Conservation (phyloP, 2,888 invertebrate species). For the Apamea anceps region DNA sequence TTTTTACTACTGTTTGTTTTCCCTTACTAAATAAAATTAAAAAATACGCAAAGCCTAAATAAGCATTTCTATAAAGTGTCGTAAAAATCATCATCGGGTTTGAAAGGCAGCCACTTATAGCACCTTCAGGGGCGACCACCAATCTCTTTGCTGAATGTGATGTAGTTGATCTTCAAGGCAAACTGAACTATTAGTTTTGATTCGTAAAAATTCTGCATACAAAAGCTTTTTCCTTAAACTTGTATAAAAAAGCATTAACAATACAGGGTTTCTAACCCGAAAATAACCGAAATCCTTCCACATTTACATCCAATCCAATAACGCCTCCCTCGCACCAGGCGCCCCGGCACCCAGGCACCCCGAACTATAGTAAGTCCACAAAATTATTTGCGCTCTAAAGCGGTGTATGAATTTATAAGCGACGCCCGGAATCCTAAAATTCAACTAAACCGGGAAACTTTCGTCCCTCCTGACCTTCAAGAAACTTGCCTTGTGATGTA, state of each 20-base stretch:
- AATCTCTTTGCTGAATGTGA: neutral
- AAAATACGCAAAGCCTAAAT: neutral
- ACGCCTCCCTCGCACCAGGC: neutral
- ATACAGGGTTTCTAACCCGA: neutral
- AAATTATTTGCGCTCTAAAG: slow-evolving; percentile 65
- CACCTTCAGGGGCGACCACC: neutral
- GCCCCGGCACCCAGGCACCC: neutral
- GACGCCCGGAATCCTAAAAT: slow-evolving; percentile 64
- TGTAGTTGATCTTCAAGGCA: neutral
- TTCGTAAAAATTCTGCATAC: neutral
- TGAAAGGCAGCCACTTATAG: neutral
- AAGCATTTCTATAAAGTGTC: neutral
- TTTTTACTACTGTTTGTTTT: neutral
- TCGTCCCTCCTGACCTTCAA: slow-evolving; percentile 56
- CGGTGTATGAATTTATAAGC: slow-evolving; percentile 66
- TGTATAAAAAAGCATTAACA: neutral
- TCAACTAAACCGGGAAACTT: slow-evolving; percentile 66
- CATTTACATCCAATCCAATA: slow-evolving; percentile 26
- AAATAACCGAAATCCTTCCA: slow-evolving; percentile 7
- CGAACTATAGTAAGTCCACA: slow-evolving; percentile 50
- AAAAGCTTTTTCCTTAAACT: neutral
- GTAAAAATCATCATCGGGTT: neutral
- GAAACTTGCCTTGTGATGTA: slow-evolving; percentile 57
- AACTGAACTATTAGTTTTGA: neutral
- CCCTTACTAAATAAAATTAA: neutral